Conservation (phyloP, 2,113 vertebrate species). For the Protobothrops flavoviridis region DNA sequence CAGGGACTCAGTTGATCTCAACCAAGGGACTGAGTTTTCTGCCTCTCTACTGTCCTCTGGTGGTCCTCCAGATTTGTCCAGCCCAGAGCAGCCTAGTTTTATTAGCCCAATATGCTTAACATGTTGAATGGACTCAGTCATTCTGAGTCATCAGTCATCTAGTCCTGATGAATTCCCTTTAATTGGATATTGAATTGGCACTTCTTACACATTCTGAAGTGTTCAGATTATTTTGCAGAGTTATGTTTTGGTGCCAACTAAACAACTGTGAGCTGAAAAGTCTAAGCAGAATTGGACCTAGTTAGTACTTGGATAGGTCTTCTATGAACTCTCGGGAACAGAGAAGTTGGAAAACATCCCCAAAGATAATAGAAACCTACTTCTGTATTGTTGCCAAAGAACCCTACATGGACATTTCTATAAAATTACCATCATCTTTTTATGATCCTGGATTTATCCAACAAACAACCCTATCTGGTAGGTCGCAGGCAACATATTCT, state of each 20-base stretch:
- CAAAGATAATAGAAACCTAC: neutral
- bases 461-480: neutral
- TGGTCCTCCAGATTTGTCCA: neutral
- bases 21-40: neutral
- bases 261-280: neutral
- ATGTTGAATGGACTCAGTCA: neutral
- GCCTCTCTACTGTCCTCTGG: neutral
- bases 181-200: neutral
- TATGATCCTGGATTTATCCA: neutral
- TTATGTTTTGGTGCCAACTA: neutral
- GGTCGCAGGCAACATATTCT: neutral
- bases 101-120: neutral
- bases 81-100: neutral
- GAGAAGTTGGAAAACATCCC: neutral
- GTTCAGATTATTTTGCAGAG: neutral
- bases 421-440: neutral
- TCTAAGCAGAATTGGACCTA: neutral
- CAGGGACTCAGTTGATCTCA: neutral
- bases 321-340: neutral
- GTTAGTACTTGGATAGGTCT: neutral
- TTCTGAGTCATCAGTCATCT: neutral
- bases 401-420: neutral
- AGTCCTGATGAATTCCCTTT: neutral
- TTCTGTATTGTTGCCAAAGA: neutral
- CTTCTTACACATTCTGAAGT: neutral